phyloP scores from a whole-genome alignment of 1,140 invertebrate genomes.

The Lucilia cuprina region DNA sequence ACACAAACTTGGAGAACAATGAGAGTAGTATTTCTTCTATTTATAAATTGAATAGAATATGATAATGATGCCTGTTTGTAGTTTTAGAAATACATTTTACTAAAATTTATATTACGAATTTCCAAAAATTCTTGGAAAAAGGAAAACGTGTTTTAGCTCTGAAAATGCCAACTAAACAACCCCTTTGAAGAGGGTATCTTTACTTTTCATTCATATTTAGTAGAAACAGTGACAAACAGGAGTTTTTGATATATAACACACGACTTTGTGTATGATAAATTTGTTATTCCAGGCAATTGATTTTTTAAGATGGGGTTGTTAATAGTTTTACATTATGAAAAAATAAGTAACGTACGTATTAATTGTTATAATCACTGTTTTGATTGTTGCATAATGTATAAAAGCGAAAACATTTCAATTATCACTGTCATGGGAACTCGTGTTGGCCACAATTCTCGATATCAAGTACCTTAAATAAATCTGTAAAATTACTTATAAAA shows the following conservation, averaged over 20 bases:
- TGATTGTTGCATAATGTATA: background rate
- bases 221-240: background rate
- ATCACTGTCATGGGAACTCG: slow-evolving; percentile 13
- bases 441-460: background rate
- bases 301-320: slow-evolving; percentile 10
- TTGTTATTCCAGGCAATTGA: slow-evolving; percentile 26
- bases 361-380: slow-evolving; percentile 21
- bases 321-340: background rate
- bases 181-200: background rate
- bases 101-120: background rate
- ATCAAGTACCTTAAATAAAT: no score
- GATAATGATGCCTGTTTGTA: background rate
- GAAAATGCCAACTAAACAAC: slow-evolving; percentile 11
- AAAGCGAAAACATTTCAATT: background rate
- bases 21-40: background rate
- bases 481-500: background rate
- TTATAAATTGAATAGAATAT: background rate
- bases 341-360: background rate
- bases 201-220: background rate
- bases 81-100: background rate
- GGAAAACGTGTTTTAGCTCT: background rate
- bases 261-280: slow-evolving; percentile 26
- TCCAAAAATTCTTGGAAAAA: background rate
- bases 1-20: background rate
- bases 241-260: background rate